These are phyloP conservation scores for Podilymbus podiceps DNA, from an alignment of 2,113 vertebrate genomes.

Conservation along the genomic window DNA sequence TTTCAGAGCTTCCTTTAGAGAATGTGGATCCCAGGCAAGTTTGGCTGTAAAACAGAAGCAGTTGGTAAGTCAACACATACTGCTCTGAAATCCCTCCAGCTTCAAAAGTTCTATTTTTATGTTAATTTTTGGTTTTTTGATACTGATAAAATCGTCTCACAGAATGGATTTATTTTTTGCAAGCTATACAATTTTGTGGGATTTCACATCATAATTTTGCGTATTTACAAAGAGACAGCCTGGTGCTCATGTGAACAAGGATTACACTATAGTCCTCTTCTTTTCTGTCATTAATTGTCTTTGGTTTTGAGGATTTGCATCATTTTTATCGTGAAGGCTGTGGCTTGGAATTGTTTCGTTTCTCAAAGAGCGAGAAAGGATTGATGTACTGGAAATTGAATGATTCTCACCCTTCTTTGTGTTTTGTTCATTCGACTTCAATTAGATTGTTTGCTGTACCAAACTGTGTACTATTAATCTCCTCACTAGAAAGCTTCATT, in stretches of 20 bases:
- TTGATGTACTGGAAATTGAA: neutral
- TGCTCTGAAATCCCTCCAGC: neutral
- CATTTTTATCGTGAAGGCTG: neutral
- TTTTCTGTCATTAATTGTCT: neutral
- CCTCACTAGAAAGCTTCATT: neutral
- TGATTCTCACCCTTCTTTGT: neutral
- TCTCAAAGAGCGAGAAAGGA: neutral
- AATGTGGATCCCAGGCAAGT: neutral
- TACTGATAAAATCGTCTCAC: neutral
- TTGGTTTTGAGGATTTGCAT: neutral
- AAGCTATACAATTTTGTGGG: neutral
- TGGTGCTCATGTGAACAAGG: neutral
- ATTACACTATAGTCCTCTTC: neutral
- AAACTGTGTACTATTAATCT: neutral
- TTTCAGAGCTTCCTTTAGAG: neutral
- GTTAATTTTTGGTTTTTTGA: neutral
- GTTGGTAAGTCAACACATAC: neutral
- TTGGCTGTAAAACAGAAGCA: neutral
- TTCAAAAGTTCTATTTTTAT: neutral
- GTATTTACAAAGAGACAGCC: neutral
- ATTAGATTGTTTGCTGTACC: neutral
- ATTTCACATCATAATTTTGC: conserved; percentile 4
- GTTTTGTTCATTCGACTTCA: neutral
- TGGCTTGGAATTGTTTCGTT: neutral
- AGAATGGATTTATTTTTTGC: conserved; percentile 8